Evolutionary conservation across 1,140 invertebrate species (phyloP).

Genomic region (Orius laevigatus): DNA sequence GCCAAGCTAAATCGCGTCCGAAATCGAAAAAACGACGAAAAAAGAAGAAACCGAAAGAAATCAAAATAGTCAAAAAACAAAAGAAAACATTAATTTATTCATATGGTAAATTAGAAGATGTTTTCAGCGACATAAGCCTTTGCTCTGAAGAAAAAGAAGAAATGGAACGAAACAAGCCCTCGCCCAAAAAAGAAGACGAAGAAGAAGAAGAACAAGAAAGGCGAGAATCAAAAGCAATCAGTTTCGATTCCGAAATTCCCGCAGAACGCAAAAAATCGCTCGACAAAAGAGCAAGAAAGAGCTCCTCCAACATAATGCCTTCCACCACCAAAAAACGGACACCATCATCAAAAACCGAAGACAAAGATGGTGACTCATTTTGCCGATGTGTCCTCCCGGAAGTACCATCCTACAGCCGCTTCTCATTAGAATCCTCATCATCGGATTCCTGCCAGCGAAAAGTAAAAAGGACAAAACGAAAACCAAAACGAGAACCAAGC

Average conservation of each 20-base stretch:
- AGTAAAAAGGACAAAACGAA: background rate
- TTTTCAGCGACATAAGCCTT: too few species aligned
- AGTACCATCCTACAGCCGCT: background rate
- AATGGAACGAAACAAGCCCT: background rate
- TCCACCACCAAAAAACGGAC: background rate
- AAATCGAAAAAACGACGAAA: too few species aligned
- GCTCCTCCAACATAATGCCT: background rate
- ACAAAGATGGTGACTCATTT: background rate
- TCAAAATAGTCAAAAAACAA: too few species aligned
- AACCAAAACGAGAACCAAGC: background rate
- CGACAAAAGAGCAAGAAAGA: background rate
- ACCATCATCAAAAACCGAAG: background rate
- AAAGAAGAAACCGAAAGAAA: too few species aligned
- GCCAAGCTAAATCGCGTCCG: too few species aligned
- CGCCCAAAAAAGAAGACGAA: background rate
- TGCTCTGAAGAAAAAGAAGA: background rate
- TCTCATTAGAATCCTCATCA: background rate
- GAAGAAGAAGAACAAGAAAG: background rate
- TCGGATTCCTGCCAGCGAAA: background rate
- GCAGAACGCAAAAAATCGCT: background rate
- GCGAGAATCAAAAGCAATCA: background rate
- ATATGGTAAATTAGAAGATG: too few species aligned
- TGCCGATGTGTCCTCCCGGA: background rate
- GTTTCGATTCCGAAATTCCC: background rate
- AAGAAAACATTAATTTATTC: too few species aligned